phyloP scores from a whole-genome alignment of 2,888 invertebrate genomes.

The Cyaniris semiargus region DNA sequence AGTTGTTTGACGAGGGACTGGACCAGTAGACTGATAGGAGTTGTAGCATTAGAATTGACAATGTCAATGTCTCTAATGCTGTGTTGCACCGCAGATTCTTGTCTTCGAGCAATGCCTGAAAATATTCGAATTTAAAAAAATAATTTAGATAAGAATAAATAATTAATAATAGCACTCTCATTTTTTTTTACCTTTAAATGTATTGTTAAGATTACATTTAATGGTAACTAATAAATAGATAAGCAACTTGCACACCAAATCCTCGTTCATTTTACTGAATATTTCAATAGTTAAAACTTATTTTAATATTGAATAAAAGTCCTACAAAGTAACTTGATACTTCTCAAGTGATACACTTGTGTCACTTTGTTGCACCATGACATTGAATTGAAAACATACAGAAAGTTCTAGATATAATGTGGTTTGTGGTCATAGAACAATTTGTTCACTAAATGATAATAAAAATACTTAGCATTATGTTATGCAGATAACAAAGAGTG shows the following conservation, averaged over 20 bases:
- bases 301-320: not conserved
- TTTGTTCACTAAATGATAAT: not conserved
- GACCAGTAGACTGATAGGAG: conserved; percentile 84
- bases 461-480: not conserved
- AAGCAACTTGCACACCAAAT: not conserved
- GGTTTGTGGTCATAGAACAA: not conserved
- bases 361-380: not conserved
- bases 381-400: not conserved
- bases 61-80: conserved; percentile 66
- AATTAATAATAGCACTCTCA: too few relatives aligned
- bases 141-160: not conserved
- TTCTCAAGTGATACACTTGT: not conserved
- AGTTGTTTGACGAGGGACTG: conserved; percentile 86
- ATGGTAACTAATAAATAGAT: not conserved
- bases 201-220: not conserved
- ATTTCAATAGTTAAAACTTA: too few relatives aligned
- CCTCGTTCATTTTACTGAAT: not conserved
- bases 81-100: conserved; percentile 61
- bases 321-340: not conserved
- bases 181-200: not conserved
- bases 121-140: conserved; percentile 40
- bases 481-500: not conserved
- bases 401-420: conserved; percentile 21
- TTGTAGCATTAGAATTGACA: conserved; percentile 67
- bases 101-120: conserved; percentile 60